Evolutionary conservation across 2,113 vertebrate species (phyloP).

Genomic region (Eleginops maclovinus): DNA sequence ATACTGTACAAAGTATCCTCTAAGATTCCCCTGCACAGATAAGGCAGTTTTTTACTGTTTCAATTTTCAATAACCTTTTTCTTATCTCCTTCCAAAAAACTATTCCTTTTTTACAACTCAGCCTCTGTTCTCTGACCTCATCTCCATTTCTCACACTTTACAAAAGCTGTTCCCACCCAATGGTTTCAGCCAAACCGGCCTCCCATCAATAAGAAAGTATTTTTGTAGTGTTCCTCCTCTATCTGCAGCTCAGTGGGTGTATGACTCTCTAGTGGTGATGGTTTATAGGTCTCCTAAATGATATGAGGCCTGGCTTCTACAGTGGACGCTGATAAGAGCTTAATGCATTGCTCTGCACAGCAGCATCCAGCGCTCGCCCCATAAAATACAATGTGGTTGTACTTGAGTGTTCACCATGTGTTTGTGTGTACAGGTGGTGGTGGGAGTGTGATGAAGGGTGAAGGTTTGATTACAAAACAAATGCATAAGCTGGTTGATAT

Average conservation of each 20-base stretch:
- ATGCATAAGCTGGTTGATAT: conserved; percentile 41
- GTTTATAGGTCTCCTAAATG: conserved; percentile 61
- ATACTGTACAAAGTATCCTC: conserved; percentile 17
- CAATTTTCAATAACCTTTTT: conserved; percentile 24
- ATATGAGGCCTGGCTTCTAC: conserved; percentile 60
- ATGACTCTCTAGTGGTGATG: conserved; percentile 39
- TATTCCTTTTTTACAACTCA: neutral
- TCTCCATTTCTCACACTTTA: conserved; percentile 28
- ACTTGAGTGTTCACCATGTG: conserved; percentile 51
- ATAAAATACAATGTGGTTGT: conserved; percentile 78
- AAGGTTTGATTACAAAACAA: conserved; percentile 16
- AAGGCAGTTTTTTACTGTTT: conserved; percentile 25
- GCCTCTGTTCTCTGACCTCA: conserved; percentile 32
- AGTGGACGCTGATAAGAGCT: conserved; percentile 77
- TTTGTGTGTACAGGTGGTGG: conserved; percentile 33
- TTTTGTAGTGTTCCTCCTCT: conserved; percentile 45
- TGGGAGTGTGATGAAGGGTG: neutral
- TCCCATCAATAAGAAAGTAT: conserved; percentile 54
- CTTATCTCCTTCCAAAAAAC: conserved; percentile 24
- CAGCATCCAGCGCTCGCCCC: conserved; percentile 57
- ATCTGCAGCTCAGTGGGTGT: conserved; percentile 44
- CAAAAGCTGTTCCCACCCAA: conserved; percentile 13
- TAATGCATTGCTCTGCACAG: conserved; percentile 78
- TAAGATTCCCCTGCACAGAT: conserved; percentile 26
- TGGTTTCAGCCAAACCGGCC: conserved; percentile 10